These are phyloP conservation scores for Cololabis saira DNA, from an alignment of 2,113 vertebrate genomes.

Conservation along the genomic window DNA sequence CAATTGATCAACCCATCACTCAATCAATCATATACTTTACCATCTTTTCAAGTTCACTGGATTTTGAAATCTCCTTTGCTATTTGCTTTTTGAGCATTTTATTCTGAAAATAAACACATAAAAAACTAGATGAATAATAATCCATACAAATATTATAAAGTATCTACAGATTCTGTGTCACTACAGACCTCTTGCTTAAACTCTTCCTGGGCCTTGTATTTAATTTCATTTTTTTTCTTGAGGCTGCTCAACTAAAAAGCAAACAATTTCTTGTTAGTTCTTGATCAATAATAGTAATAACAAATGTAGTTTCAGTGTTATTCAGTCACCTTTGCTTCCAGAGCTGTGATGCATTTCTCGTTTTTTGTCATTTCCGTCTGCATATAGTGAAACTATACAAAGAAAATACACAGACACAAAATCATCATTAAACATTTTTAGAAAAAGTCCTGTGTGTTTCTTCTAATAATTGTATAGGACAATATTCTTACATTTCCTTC, in stretches of 20 bases:
- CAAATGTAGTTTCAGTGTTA: too few relatives aligned
- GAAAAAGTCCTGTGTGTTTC: not conserved
- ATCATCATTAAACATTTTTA: conserved; percentile 14
- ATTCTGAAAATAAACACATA: conserved; percentile 82
- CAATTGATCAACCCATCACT: not conserved
- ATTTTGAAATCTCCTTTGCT: conserved; percentile 81
- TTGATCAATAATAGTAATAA: too few relatives aligned
- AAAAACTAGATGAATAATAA: conserved; percentile 49
- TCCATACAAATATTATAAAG: not conserved
- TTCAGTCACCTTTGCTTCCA: conserved; percentile 85
- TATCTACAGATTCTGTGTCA: not conserved
- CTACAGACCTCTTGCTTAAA: conserved; percentile 86
- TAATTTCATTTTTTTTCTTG: conserved; percentile 86
- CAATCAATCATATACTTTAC: conserved; percentile 51
- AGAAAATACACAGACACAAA: not conserved
- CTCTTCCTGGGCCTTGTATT: conserved; percentile 83
- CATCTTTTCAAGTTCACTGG: conserved; percentile 76
- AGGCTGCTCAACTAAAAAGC: conserved; percentile 82
- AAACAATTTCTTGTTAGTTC: conserved; percentile 10
- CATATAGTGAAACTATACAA: conserved; percentile 78
- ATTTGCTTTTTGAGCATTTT: conserved; percentile 87
- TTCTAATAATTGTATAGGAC: not conserved
- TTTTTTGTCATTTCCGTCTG: conserved; percentile 83
- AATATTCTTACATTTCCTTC: conserved; percentile 83
- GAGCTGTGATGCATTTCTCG: conserved; percentile 84